These are phyloP conservation scores for Orchestia grillus DNA, from an alignment of 1,140 invertebrate species.

Conservation along the genomic window DNA sequence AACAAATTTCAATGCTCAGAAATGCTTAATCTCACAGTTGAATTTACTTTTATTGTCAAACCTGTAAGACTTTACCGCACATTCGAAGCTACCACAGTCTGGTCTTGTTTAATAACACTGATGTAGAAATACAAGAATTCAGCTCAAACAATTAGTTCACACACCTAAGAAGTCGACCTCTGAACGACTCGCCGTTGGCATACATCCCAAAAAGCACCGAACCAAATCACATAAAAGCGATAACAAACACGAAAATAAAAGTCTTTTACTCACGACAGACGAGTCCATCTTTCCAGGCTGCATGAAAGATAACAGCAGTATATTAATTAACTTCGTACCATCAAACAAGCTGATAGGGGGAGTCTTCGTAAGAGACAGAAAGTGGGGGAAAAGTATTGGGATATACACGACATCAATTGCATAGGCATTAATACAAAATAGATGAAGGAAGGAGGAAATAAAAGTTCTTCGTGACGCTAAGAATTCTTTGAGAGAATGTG, in stretches of 20 bases:
- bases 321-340: neutral
- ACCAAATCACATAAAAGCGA: neutral
- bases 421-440: neutral
- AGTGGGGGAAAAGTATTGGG: neutral
- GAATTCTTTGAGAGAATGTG: too few relatives aligned
- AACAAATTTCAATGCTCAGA: too few relatives aligned
- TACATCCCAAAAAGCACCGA: neutral
- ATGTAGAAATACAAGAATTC: neutral
- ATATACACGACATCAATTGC: neutral
- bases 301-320: neutral
- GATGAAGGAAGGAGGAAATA: neutral
- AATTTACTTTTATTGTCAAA: too few relatives aligned
- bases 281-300: slow-evolving; percentile 7
- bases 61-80: neutral
- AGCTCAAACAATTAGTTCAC: neutral
- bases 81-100: neutral
- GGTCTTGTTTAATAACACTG: neutral
- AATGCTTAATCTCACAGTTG: too few relatives aligned
- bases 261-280: neutral
- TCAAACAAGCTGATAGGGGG: neutral
- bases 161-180: neutral
- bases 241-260: neutral
- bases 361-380: neutral
- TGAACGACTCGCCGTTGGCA: neutral
- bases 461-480: too few relatives aligned